These are phyloP conservation scores for Ophioderma brevispina DNA, from an alignment of 35 echinoderm and acorn worm genomes.

Conservation along the genomic window DNA sequence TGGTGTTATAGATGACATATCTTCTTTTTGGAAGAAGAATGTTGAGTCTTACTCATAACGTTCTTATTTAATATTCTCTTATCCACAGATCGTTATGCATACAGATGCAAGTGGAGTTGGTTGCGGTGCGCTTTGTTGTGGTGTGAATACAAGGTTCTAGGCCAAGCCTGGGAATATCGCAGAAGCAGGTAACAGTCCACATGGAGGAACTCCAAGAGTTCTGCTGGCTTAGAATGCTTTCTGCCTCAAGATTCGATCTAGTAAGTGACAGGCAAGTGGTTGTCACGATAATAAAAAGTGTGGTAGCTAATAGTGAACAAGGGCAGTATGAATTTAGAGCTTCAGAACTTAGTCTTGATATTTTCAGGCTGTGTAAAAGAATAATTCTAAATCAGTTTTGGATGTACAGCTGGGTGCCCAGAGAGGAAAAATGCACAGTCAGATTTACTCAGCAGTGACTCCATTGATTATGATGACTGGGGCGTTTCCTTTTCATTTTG, in stretches of 20 bases:
- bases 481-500: not conserved
- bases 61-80: not conserved
- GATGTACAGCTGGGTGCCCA: conserved; percentile 33
- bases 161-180: too few species aligned
- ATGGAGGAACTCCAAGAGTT: conserved; percentile 1
- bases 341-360: conserved; percentile 40
- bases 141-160: too few species aligned
- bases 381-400: conserved; percentile 17
- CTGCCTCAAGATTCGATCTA: not conserved
- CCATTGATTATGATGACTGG: conserved; percentile 38
- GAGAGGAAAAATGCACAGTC: conserved; percentile 27
- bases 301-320: not conserved
- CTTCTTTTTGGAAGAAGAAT: conserved; percentile 22
- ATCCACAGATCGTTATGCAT: not conserved
- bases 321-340: conserved; percentile 18
- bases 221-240: conserved; percentile 16
- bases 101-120: not conserved
- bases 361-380: conserved; percentile 25
- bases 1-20: conserved; percentile 20
- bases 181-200: conserved; percentile 11
- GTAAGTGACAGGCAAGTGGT: conserved; percentile 10
- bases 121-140: not conserved
- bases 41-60: not conserved
- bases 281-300: conserved; percentile 30
- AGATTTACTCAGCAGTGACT: conserved; percentile 29